phyloP scores from a whole-genome alignment of 1,140 invertebrate genomes.

The Anastatus disparis region DNA sequence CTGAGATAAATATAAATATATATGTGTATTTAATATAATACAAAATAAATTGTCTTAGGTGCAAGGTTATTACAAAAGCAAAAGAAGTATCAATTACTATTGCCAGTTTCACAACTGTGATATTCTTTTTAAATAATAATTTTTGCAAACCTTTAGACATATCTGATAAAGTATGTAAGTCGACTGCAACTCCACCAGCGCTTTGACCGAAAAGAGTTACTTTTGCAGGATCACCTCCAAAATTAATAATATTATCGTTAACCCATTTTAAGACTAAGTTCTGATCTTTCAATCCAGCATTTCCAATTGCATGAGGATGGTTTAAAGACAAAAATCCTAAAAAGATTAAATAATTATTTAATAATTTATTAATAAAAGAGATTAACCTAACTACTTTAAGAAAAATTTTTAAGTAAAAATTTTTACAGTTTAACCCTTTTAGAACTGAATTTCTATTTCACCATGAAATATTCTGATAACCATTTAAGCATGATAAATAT shows the following conservation, averaged over 20 bases:
- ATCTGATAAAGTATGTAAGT: slow-evolving; percentile 63
- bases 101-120: no score
- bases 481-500: no score
- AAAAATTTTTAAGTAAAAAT: no score
- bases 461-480: no score
- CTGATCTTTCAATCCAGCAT: slow-evolving; percentile 74
- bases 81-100: no score
- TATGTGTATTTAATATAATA: not conserved
- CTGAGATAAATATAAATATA: no score
- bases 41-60: not conserved
- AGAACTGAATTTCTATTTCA: no score
- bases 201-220: slow-evolving; percentile 70
- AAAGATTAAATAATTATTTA: slow-evolving; percentile 4
- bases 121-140: no score
- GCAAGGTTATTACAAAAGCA: not conserved
- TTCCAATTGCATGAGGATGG: slow-evolving; percentile 65
- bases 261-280: slow-evolving; percentile 63
- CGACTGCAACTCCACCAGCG: slow-evolving; percentile 65
- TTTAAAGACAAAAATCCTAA: slow-evolving; percentile 64
- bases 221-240: slow-evolving; percentile 51
- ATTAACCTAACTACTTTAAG: no score
- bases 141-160: slow-evolving; percentile 56
- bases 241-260: slow-evolving; percentile 56
- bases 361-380: not conserved
- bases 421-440: no score